Evolutionary conservation across 2,797 vertebrate species (phyloP).

Genomic region (Molossus molossus): DNA sequence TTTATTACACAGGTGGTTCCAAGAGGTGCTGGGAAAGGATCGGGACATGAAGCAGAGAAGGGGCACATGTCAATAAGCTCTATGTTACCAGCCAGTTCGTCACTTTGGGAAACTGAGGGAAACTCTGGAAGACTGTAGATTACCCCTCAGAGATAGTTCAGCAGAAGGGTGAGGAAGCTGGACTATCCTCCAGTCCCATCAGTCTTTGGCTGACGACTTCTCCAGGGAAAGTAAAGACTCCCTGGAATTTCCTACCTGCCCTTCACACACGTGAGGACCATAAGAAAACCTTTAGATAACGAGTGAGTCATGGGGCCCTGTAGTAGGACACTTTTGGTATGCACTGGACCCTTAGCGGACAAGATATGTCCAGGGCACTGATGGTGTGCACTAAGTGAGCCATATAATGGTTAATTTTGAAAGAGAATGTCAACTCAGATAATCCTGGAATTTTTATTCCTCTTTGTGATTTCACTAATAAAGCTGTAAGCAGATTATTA

Average conservation of each 20-base stretch:
- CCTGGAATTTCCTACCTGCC: neutral
- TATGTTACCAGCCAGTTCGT: neutral
- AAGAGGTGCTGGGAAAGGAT: neutral
- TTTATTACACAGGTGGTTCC: neutral
- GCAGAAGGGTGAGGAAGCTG: neutral
- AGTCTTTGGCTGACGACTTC: neutral
- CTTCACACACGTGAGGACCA: neutral
- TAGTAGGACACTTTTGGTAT: accelerated
- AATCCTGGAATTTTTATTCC: neutral
- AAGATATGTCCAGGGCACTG: neutral
- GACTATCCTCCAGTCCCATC: neutral
- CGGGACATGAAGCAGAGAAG: neutral
- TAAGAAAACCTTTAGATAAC: neutral
- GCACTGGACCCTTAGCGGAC: neutral
- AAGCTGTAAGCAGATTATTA: neutral
- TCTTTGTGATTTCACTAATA: neutral
- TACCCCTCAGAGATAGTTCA: neutral
- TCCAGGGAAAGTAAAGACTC: neutral
- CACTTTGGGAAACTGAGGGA: neutral
- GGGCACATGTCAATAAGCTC: neutral
- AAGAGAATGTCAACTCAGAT: neutral
- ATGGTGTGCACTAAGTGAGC: neutral
- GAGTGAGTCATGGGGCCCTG: neutral
- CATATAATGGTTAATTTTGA: neutral
- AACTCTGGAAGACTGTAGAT: neutral